Conservation (phyloP, 2,113 vertebrate genomes). For the Dasypus novemcinctus region DNA sequence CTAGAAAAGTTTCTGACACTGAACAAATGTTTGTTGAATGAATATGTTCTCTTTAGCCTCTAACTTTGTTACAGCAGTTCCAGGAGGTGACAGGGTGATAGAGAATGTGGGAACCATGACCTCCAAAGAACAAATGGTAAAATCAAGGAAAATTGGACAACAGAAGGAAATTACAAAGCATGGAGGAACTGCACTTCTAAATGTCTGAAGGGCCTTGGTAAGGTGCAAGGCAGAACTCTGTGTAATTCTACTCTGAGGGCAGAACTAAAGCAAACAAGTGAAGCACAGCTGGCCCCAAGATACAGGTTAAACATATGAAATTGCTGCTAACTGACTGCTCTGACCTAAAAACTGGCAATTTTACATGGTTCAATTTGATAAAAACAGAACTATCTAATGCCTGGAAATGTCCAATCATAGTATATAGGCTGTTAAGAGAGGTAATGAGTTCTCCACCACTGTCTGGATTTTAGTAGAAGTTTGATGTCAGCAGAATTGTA, state of each 20-base stretch:
- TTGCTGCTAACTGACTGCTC: background rate
- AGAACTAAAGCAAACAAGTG: background rate
- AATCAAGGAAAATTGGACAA: background rate
- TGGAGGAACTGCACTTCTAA: background rate
- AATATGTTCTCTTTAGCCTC: background rate
- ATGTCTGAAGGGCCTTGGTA: background rate
- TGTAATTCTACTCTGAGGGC: background rate
- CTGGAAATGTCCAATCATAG: background rate
- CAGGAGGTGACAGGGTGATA: background rate
- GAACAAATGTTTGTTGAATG: background rate
- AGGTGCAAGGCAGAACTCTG: background rate
- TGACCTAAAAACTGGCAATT: background rate
- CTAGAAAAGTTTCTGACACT: background rate
- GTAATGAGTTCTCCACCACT: background rate
- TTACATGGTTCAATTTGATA: background rate
- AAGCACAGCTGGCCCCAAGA: background rate
- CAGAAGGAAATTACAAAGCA: background rate
- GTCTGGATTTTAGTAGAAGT: background rate
- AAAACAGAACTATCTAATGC: background rate
- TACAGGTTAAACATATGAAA: background rate
- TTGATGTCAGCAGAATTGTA: background rate
- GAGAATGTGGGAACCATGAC: background rate
- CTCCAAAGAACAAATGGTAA: background rate
- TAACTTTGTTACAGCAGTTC: background rate
- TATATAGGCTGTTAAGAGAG: background rate